These are phyloP conservation scores for Pampus argenteus DNA, from an alignment of 2,797 vertebrate species.

Conservation along the genomic window DNA sequence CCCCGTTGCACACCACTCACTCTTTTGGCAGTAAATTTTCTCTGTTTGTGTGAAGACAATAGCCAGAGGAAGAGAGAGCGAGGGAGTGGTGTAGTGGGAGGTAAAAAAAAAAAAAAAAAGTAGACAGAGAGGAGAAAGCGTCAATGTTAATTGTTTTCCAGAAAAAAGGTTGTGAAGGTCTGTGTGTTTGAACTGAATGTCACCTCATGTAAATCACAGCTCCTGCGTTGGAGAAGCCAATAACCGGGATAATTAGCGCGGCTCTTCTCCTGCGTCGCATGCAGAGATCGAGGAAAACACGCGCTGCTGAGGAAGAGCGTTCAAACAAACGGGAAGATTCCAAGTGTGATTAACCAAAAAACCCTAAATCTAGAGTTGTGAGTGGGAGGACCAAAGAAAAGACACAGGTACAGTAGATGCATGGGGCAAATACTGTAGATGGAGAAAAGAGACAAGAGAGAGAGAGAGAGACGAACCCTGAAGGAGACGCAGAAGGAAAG, in stretches of 20 bases:
- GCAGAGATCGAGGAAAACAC: conserved; percentile 53
- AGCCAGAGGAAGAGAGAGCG: conserved; percentile 74
- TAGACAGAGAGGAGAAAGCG: conserved; percentile 32
- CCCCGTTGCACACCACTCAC: conserved; percentile 53
- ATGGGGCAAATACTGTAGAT: conserved; percentile 57
- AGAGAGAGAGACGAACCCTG: conserved; percentile 64
- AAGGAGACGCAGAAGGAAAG: conserved; percentile 57
- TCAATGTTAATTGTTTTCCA: conserved; percentile 80
- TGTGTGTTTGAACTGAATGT: conserved; percentile 82
- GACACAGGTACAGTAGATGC: conserved; percentile 50
- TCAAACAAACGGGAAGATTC: conserved; percentile 74
- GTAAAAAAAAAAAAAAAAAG: conserved; percentile 18
- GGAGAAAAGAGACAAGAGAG: conserved; percentile 27
- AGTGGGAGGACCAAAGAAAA: conserved; percentile 79
- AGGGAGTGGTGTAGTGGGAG: conserved; percentile 52
- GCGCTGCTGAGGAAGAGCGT: conserved; percentile 57
- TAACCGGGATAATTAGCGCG: conserved; percentile 80
- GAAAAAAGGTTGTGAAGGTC: conserved; percentile 76
- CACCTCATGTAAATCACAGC: conserved; percentile 83
- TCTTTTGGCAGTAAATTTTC: conserved; percentile 69
- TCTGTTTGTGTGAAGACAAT: conserved; percentile 75
- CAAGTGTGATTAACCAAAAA: conserved; percentile 75
- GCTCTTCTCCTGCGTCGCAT: conserved; percentile 54
- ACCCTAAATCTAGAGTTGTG: conserved; percentile 75
- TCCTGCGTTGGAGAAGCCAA: conserved; percentile 72